phyloP scores from a whole-genome alignment of 2,113 vertebrate genomes.

The Nothocercus julius region DNA sequence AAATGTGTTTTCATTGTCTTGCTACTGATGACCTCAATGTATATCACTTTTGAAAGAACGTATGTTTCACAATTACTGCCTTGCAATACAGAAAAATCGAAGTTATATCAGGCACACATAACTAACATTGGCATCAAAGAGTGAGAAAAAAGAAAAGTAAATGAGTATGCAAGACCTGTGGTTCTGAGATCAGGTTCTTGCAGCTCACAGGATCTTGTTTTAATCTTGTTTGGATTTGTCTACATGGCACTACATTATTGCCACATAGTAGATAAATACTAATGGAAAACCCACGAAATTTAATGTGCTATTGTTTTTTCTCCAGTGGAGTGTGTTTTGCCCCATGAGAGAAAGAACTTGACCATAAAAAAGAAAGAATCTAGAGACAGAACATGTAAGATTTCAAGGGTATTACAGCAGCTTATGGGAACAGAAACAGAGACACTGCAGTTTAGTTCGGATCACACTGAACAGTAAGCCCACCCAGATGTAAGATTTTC shows the following conservation, averaged over 20 bases:
- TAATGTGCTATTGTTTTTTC: not conserved
- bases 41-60: not conserved
- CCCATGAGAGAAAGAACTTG: not conserved
- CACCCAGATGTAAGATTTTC: not conserved
- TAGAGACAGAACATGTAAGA: not conserved
- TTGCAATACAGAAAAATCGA: not conserved
- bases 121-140: not conserved
- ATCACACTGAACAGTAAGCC: not conserved
- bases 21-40: not conserved
- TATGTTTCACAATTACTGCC: not conserved
- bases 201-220: not conserved
- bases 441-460: not conserved
- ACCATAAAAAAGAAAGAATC: not conserved
- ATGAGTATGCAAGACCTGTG: not conserved
- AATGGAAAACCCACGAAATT: not conserved
- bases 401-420: not conserved
- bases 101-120: not conserved
- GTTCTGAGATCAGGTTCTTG: not conserved
- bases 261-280: not conserved
- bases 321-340: not conserved
- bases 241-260: not conserved
- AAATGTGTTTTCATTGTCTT: not conserved
- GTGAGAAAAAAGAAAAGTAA: conserved; percentile 11
- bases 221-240: not conserved
- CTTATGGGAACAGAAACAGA: not conserved